Conservation (phyloP, 2,888 invertebrate species). For the Orthonychiurus folsomi region DNA sequence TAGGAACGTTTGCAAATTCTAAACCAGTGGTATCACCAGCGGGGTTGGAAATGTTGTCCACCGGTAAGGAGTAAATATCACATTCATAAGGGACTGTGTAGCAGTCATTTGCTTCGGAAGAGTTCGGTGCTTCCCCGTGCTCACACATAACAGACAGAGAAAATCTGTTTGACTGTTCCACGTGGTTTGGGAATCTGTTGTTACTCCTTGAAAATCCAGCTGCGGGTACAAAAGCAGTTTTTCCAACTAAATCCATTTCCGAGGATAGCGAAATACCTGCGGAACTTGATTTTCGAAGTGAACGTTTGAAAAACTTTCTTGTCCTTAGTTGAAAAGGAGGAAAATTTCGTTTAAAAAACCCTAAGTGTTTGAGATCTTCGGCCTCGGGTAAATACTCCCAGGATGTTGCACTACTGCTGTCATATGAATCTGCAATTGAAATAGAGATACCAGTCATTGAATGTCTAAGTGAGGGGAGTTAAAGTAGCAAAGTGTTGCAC, state of each 20-base stretch:
- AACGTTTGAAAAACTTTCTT: neutral
- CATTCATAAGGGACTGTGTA: slow-evolving; percentile 33
- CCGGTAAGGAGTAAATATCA: slow-evolving; percentile 37
- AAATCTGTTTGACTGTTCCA: neutral
- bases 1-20: neutral
- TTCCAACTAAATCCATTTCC: no score
- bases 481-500: no score
- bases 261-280: neutral
- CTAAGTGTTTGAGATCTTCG: neutral
- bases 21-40: neutral
- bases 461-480: neutral
- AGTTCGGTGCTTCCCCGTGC: neutral
- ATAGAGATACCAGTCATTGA: neutral
- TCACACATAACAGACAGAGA: neutral
- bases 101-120: slow-evolving; percentile 3
- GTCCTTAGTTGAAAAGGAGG: neutral
- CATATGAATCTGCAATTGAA: slow-evolving; percentile 18
- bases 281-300: slow-evolving; percentile 4
- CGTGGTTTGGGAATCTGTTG: neutral
- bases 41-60: slow-evolving; percentile 23
- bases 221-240: no score
- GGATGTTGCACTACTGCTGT: slow-evolving; percentile 29
- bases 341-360: neutral
- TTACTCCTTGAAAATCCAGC: neutral
- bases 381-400: slow-evolving; percentile 29